Evolutionary conservation across 2,797 vertebrate species (phyloP), one percentile per base, ranked within the genome.

Genomic region (Todus mexicanus): DNA sequence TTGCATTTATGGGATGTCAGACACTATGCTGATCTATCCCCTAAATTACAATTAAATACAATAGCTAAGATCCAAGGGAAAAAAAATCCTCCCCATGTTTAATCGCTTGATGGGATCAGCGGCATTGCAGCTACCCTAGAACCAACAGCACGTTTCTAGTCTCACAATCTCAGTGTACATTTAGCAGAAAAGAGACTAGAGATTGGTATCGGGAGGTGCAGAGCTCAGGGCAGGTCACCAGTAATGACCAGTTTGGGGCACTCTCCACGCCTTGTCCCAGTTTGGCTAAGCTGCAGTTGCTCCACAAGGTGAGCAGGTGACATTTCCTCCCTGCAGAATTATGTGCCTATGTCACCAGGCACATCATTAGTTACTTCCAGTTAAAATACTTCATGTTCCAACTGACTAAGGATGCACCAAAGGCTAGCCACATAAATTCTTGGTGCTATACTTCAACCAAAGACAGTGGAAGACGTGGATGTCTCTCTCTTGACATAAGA

Each of bases 111-210:
- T 37, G 21, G 18, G 45, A 12, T 43, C 12, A 12, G 31, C 14
- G 5, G 57, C n/a, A 54, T 3, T 42, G n/a, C 38, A 81, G 29
- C 33, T 26, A 10, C 31, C 15, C 33, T 0, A 29, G 27, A 40
- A 43, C 42, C 38, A 74, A 57, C 0, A 70, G n/a, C 10, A 9
- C 2, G 1, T 23, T 61, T 38, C 29, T 0, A 12, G 45, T 61
- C 78, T 35, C 89, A 91, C 21, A 54, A 56, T 15, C 40, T 61
- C 43, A 12, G 15, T 9, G n/a, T 11, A n/a, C 9, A 25, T 31
- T n/a, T 9, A 64, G 53, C 7, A 10, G 16, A 47, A 63, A 13
- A 43, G 25, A 66, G 21, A 72, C 9, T 20, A 20, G 37, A 13
- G 15, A 63, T 2, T 18, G 8, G 19, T 17, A 27, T 8, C 8